phyloP scores from a whole-genome alignment of 92 coral and sea anemone species.

The Hydrozoanthus gracilis region DNA sequence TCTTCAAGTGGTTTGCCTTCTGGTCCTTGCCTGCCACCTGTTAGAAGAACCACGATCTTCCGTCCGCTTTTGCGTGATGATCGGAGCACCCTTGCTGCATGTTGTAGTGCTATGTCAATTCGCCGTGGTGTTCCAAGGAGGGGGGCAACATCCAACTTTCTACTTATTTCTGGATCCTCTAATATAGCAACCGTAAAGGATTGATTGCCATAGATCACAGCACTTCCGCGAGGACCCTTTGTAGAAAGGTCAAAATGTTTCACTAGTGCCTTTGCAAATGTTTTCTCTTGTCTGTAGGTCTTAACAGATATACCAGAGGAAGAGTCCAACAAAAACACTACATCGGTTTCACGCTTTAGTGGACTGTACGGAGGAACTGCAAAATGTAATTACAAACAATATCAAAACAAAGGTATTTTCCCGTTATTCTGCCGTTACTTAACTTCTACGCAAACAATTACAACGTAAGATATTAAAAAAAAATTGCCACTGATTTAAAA shows the following conservation, averaged over 20 bases:
- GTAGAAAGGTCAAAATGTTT: constrained; percentile 60
- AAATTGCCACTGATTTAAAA: too few relatives aligned
- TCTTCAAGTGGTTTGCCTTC: constrained; percentile 57
- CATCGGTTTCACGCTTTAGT: constrained; percentile 60
- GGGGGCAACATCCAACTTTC: constrained; percentile 42
- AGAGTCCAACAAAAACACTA: constrained; percentile 74
- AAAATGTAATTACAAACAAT: not conserved
- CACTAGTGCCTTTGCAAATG: constrained; percentile 65
- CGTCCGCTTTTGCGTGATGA: constrained; percentile 41
- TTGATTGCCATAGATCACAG: constrained; percentile 66
- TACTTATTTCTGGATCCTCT: constrained; percentile 22
- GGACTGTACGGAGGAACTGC: constrained; percentile 27
- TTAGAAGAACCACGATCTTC: constrained; percentile 62
- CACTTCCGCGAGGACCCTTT: constrained; percentile 69
- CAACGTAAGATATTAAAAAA: too few relatives aligned
- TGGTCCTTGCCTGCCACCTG: constrained; percentile 62
- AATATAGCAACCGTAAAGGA: constrained; percentile 52
- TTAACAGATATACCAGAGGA: constrained; percentile 56
- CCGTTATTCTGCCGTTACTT: too few relatives aligned
- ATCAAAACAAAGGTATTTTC: not conserved
- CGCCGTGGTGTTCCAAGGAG: constrained; percentile 62
- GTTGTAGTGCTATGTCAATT: constrained; percentile 67
- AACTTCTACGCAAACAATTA: too few relatives aligned
- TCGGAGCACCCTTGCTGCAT: constrained; percentile 52
- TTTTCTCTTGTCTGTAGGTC: constrained; percentile 64